Conservation (phyloP, 2,797 vertebrate genomes). For the Bucorvus abyssinicus region DNA sequence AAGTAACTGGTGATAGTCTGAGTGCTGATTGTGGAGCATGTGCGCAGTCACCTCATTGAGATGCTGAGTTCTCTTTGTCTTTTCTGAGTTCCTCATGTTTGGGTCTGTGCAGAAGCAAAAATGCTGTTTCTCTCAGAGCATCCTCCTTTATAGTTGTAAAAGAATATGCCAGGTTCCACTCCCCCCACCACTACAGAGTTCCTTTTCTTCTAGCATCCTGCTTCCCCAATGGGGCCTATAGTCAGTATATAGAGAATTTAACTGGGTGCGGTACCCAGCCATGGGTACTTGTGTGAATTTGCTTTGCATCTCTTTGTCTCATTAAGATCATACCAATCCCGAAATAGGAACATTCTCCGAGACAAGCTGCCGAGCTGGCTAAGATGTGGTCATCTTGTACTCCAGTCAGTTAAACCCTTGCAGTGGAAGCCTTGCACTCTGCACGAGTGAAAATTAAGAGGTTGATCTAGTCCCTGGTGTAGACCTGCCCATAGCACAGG, state of each 20-base stretch:
- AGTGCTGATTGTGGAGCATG: background rate
- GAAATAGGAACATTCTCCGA: background rate
- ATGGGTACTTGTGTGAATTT: background rate
- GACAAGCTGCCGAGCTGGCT: background rate
- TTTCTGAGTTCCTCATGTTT: background rate
- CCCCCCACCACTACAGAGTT: background rate
- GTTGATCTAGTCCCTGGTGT: background rate
- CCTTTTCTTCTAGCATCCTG: background rate
- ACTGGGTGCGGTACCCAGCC: background rate
- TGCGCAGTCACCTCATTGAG: background rate
- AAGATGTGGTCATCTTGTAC: background rate
- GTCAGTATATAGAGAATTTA: background rate
- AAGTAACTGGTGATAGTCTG: background rate
- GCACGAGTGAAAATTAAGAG: background rate
- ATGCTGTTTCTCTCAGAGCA: background rate
- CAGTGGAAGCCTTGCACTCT: background rate
- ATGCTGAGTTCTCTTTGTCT: background rate
- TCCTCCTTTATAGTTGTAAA: background rate
- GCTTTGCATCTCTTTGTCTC: background rate
- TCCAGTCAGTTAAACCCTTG: background rate
- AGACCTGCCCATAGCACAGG: background rate
- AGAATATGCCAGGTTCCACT: background rate
- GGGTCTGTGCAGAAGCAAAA: background rate
- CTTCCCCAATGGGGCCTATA: background rate
- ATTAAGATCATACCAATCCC: background rate